phyloP scores from a whole-genome alignment of 1,140 invertebrate species.

The Lethrus apterus region DNA sequence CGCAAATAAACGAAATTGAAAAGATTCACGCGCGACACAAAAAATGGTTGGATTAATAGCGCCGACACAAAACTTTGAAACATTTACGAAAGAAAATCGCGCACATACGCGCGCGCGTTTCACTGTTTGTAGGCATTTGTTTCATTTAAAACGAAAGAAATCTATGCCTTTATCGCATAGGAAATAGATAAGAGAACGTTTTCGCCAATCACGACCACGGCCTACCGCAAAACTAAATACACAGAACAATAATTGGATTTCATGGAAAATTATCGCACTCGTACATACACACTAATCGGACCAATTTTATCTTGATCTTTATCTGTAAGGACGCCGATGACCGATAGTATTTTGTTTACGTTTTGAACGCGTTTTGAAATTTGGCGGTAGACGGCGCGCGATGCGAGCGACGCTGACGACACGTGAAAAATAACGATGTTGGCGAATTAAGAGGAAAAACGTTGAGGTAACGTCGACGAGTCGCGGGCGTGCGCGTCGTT shows the following conservation, averaged over 20 bases:
- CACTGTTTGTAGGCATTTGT: slow-evolving; percentile 4
- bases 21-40: too few relatives aligned
- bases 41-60: slow-evolving; percentile 7
- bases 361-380: slow-evolving; percentile 11
- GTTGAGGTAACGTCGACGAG: too few relatives aligned
- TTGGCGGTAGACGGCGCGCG: slow-evolving; percentile 9
- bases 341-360: not conserved
- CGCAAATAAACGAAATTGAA: too few relatives aligned
- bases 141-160: slow-evolving; percentile 3
- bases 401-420: slow-evolving; percentile 12
- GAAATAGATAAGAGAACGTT: slow-evolving; percentile 13
- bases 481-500: too few relatives aligned
- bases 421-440: slow-evolving; percentile 15
- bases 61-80: slow-evolving; percentile 2
- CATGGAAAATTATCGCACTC: not conserved
- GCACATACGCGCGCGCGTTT: slow-evolving; percentile 3
- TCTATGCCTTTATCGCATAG: slow-evolving; percentile 7
- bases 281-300: slow-evolving; percentile 1
- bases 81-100: slow-evolving; percentile 1
- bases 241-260: not conserved
- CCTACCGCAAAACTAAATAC: not conserved
- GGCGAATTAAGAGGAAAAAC: too few relatives aligned
- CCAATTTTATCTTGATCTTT: slow-evolving; percentile 1
- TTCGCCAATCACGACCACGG: slow-evolving; percentile 2
- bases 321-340: not conserved